Evolutionary conservation across 2,888 invertebrate species (phyloP), one percentile per base, ranked within the genome.

Genomic region (Leucophenga montana): DNA sequence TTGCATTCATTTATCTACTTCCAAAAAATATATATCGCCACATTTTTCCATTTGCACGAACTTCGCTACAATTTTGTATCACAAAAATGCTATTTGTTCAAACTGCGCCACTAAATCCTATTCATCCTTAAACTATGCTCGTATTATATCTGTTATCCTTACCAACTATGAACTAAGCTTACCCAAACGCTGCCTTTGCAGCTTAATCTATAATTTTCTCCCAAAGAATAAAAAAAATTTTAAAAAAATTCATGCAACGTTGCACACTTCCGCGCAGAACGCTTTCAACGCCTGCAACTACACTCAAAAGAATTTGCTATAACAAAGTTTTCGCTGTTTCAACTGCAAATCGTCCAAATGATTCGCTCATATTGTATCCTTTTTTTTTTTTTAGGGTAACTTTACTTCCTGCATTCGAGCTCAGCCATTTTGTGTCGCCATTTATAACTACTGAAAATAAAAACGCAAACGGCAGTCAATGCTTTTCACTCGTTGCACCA

Each of bases 181-280:
- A 50, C 50, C 50, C n/a, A 14, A 46, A 13, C 46, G n/a, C 46
- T 46, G 13, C 46, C 13, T 13, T n/a, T 2, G 46, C 46, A 46
- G 46, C 46, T 14, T 14, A n/a, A 14, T 14, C 13, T 18, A 50
- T n/a, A 14, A 18, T 16, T 16, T n/a, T 16, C 6, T 18, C 1
- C 6, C n/a, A 50, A 1, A 18, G n/a, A 5, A 50, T 11, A 50
- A 50, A 18, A 18, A 50, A 50, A 50, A 50, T 6, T 11, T 1
- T 16, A 18, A 50, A 50, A 50, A 50, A 2, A 14, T 46, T 46
- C 16, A 50, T 50, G 50, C 50, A 50, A 50, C 50, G 50, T 50
- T 50, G 50, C 50, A 50, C 50, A 50, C 50, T 50, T 50, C 50
- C 50, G 50, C 50, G 50, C 50, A 18, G 8, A 39, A 39, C 39